Conservation (phyloP, 2,888 invertebrate species). For the Harpagoxenus sublaevis region DNA sequence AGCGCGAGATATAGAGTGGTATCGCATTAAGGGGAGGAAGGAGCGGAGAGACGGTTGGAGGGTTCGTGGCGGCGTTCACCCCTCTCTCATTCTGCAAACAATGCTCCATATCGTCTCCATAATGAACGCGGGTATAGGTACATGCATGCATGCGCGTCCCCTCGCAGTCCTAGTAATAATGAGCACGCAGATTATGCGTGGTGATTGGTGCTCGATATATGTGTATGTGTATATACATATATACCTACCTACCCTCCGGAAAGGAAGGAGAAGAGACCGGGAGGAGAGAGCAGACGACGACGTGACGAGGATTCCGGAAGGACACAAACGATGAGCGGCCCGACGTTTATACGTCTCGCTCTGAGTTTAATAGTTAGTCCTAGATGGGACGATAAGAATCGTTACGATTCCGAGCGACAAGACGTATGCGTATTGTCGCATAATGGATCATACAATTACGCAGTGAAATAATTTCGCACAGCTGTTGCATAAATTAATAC, state of each 20-base stretch:
- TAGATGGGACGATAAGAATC: slow-evolving; percentile 25
- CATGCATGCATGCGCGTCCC: slow-evolving; percentile 77
- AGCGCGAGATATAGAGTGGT: slow-evolving; percentile 62
- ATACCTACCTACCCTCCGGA: slow-evolving; percentile 72
- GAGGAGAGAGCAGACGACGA: slow-evolving; percentile 59
- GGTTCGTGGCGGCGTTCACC: slow-evolving; percentile 80
- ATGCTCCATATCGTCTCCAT: slow-evolving; percentile 85
- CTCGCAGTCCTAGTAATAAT: slow-evolving; percentile 84
- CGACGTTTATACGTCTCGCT: slow-evolving; percentile 5
- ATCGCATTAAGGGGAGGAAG: slow-evolving; percentile 78
- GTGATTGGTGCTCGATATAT: slow-evolving; percentile 84
- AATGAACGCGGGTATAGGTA: slow-evolving; percentile 83
- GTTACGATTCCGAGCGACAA: not conserved
- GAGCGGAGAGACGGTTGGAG: slow-evolving; percentile 64
- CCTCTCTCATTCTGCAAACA: slow-evolving; percentile 85
- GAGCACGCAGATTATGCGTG: slow-evolving; percentile 86
- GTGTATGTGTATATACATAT: slow-evolving; percentile 69
- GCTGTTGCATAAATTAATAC: slow-evolving; percentile 15
- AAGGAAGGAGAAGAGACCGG: slow-evolving; percentile 71
- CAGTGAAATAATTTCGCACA: not conserved
- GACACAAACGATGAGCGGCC: slow-evolving; percentile 73
- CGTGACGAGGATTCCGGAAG: slow-evolving; percentile 73
- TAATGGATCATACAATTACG: not conserved
- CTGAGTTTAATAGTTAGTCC: slow-evolving; percentile 15
- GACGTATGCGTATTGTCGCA: not conserved